Evolutionary conservation across 2,797 vertebrate genomes (phyloP).

Genomic region (Chaenodraco wilsoni): DNA sequence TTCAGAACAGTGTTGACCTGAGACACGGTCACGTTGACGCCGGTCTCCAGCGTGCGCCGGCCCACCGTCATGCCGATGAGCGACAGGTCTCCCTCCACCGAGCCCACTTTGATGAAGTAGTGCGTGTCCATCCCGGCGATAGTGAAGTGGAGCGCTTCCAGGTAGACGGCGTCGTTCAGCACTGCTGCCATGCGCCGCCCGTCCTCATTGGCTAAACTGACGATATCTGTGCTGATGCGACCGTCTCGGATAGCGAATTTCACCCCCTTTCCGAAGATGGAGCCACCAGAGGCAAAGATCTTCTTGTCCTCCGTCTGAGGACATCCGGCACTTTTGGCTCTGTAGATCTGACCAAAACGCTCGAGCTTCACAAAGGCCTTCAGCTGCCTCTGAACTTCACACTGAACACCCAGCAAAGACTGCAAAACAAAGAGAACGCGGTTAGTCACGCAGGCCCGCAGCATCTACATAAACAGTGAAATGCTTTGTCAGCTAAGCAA

Average conservation of each 20-base stretch:
- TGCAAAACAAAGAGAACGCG: slow-evolving; percentile 74
- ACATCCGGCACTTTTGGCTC: slow-evolving; percentile 90
- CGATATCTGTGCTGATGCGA: slow-evolving; percentile 93
- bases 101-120: slow-evolving; percentile 93
- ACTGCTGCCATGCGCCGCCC: slow-evolving; percentile 93
- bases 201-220: slow-evolving; percentile 95
- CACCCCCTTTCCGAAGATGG: slow-evolving; percentile 95
- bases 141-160: slow-evolving; percentile 95
- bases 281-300: slow-evolving; percentile 89
- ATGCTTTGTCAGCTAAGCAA: slow-evolving; percentile 16
- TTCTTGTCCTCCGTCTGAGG: slow-evolving; percentile 82
- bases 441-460: slow-evolving; percentile 54
- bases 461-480: slow-evolving; percentile 19
- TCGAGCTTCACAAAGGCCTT: slow-evolving; percentile 96
- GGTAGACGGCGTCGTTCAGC: slow-evolving; percentile 92
- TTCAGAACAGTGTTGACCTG: slow-evolving; percentile 94
- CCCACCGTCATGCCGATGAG: slow-evolving; percentile 95
- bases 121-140: slow-evolving; percentile 91
- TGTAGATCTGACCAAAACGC: slow-evolving; percentile 92
- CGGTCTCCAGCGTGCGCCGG: slow-evolving; percentile 93
- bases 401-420: slow-evolving; percentile 96
- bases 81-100: slow-evolving; percentile 90
- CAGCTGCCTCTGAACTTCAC: slow-evolving; percentile 97
- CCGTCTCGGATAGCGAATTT: slow-evolving; percentile 94
- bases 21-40: slow-evolving; percentile 95